phyloP scores from a whole-genome alignment of 2,113 vertebrate genomes.

The Proterorhinus semilunaris region DNA sequence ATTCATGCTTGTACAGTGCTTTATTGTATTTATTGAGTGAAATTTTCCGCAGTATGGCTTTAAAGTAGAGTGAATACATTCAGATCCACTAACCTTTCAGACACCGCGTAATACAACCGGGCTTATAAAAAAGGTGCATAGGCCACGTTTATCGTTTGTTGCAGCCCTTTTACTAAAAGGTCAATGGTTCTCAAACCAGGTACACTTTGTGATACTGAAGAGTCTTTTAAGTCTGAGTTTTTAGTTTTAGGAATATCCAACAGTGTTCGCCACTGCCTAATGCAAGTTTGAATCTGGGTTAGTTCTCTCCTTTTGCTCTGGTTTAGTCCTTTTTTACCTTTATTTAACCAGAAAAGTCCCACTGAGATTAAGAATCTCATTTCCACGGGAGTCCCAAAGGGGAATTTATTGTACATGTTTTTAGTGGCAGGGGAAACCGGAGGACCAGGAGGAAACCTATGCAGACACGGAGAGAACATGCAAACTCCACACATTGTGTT shows the following conservation, averaged over 20 bases:
- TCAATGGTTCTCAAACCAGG: neutral
- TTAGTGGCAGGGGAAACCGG: too few species aligned
- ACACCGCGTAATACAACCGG: neutral
- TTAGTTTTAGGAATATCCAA: too few species aligned
- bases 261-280: neutral
- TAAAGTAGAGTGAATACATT: neutral
- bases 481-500: too few species aligned
- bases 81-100: neutral
- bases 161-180: conserved; percentile 54
- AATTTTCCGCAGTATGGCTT: too few species aligned
- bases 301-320: neutral
- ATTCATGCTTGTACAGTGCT: too few species aligned
- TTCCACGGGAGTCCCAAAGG: too few species aligned
- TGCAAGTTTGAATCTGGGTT: neutral
- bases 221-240: neutral
- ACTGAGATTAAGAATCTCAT: too few species aligned
- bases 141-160: conserved; percentile 6
- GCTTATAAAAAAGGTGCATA: conserved; percentile 24
- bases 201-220: neutral
- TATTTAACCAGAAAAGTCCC: too few species aligned
- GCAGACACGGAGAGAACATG: too few species aligned
- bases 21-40: too few species aligned
- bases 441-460: too few species aligned
- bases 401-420: too few species aligned
- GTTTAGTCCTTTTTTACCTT: neutral